A percentile compares a stretch with the other conserved stretches of the same genome.
phyloP scores from a whole-genome alignment of 2,797 vertebrate species.

The Alauda arvensis region DNA sequence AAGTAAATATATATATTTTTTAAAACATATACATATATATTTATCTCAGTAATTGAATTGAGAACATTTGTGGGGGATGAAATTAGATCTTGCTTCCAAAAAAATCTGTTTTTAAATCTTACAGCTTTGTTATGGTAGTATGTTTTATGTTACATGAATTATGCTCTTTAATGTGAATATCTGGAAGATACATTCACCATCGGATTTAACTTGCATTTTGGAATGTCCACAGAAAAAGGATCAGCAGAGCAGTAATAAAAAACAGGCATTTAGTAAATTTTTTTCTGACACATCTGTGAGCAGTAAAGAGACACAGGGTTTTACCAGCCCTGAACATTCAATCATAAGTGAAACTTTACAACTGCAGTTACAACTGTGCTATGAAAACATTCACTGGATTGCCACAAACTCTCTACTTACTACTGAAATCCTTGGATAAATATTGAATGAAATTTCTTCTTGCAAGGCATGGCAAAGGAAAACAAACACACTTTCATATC shows the following conservation, averaged over 20 bases:
- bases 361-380: constrained; percentile 49
- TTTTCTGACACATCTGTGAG: constrained; percentile 65
- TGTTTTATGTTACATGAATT: constrained; percentile 56
- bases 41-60: constrained; percentile 15
- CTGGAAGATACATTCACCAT: constrained; percentile 58
- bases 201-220: constrained; percentile 37
- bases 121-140: constrained; percentile 48
- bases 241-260: constrained; percentile 54
- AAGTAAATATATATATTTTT: background rate
- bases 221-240: constrained; percentile 51
- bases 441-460: constrained; percentile 66
- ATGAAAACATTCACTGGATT: constrained; percentile 65
- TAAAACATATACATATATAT: background rate
- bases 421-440: constrained; percentile 68
- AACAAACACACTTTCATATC: constrained; percentile 65
- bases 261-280: constrained; percentile 53
- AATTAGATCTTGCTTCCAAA: constrained; percentile 42
- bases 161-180: constrained; percentile 47
- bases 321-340: constrained; percentile 54
- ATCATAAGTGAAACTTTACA: constrained; percentile 61
- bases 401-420: constrained; percentile 63
- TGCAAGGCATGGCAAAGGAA: constrained; percentile 60
- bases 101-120: constrained; percentile 23
- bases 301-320: constrained; percentile 54
- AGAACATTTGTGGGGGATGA: constrained; percentile 24